These are phyloP conservation scores for Camponotus fellah DNA, from an alignment of 2,888 invertebrate genomes.

Conservation along the genomic window DNA sequence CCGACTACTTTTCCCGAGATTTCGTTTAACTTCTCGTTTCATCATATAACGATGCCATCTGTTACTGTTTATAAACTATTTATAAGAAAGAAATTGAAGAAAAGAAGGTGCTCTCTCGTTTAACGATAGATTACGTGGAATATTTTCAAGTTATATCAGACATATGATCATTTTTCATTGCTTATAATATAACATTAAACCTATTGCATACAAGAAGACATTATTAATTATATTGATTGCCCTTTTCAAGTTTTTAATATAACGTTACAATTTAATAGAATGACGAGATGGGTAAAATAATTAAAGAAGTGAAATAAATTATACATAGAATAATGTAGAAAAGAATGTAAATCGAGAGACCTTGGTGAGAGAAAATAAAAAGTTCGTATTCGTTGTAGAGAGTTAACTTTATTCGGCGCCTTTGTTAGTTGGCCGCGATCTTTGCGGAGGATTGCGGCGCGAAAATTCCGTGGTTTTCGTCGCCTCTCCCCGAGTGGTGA, in stretches of 20 bases:
- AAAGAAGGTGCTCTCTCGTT: background rate
- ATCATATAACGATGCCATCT: background rate
- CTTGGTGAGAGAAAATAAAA: background rate
- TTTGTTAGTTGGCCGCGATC: conserved; percentile 29
- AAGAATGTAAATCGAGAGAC: background rate
- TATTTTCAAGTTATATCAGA: background rate
- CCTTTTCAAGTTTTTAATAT: background rate
- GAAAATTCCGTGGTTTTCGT: conserved; percentile 53
- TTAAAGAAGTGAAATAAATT: background rate
- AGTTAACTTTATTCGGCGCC: conserved; percentile 15
- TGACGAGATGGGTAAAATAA: background rate
- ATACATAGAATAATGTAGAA: background rate
- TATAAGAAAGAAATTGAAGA: background rate
- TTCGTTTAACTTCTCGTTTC: conserved; percentile 1
- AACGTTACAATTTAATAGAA: background rate
- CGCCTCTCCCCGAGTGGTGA: conserved; percentile 16
- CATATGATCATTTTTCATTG: background rate
- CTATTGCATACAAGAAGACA: background rate
- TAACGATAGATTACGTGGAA: background rate
- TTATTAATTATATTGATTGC: background rate
- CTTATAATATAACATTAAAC: background rate
- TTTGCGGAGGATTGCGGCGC: background rate
- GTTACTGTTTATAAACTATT: conserved; percentile 10
- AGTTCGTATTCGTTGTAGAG: background rate
- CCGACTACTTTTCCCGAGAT: conserved; percentile 12